Percentiles rank a stretch among this genome's conserved stretches.
phyloP scores from a whole-genome alignment of 2,888 invertebrate species.

The Eristalis arbustorum region DNA sequence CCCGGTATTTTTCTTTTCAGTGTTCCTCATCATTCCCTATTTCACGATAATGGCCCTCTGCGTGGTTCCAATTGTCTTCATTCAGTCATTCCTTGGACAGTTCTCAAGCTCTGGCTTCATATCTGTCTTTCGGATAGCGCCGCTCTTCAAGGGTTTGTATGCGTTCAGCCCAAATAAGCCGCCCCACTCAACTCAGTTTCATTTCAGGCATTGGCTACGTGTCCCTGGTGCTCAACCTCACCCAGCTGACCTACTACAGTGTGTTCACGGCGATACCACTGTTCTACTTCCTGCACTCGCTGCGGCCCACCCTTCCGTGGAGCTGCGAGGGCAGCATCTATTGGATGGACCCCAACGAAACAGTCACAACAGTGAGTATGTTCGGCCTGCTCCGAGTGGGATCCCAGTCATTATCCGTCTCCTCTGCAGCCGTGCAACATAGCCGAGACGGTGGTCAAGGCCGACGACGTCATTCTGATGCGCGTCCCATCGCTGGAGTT shows the following conservation, averaged over 20 bases:
- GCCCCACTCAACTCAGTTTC: background rate
- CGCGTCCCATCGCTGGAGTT: conserved; percentile 57
- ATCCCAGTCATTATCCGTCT: background rate
- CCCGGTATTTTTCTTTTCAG: conserved; percentile 60
- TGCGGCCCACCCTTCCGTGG: conserved; percentile 87
- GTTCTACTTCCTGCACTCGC: conserved; percentile 87
- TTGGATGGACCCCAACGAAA: conserved; percentile 70
- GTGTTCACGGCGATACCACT: conserved; percentile 81
- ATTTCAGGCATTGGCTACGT: conserved; percentile 91
- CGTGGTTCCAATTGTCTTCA: conserved; percentile 92
- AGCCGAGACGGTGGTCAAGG: conserved; percentile 13
- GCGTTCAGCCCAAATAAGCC: too few species aligned
- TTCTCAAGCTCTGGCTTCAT: conserved; percentile 91
- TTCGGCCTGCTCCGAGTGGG: background rate
- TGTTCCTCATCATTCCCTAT: conserved; percentile 74
- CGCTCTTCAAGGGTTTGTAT: conserved; percentile 90
- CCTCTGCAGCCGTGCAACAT: conserved; percentile 52
- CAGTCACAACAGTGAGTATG: conserved; percentile 55
- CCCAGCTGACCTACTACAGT: conserved; percentile 88
- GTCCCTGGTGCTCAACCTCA: conserved; percentile 87
- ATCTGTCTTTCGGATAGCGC: conserved; percentile 89
- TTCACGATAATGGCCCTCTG: conserved; percentile 86
- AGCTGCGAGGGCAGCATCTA: conserved; percentile 84
- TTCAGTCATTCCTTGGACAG: conserved; percentile 94
- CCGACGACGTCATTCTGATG: conserved; percentile 33